A percentile compares a stretch with the other conserved stretches of the same genome.
Conservation (phyloP, 2,888 invertebrate species). For the Pimpla rufipes region DNA sequence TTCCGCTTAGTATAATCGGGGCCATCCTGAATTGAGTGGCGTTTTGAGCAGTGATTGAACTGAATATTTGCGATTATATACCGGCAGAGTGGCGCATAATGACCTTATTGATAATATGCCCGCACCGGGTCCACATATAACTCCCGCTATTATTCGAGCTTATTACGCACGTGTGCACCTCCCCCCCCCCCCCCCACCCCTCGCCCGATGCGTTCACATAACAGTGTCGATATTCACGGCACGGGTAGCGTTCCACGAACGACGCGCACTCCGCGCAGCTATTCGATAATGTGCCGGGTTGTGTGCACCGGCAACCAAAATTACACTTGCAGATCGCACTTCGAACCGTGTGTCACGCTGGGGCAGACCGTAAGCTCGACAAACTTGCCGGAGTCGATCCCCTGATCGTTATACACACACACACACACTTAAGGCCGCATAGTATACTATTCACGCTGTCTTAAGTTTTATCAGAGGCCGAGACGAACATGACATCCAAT, state of each 20-base stretch:
- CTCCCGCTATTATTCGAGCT: constrained; percentile 1
- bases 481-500: too few relatives aligned
- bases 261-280: constrained; percentile 5
- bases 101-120: constrained; percentile 3
- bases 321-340: constrained; percentile 28
- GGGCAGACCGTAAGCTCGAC: constrained; percentile 17
- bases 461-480: too few relatives aligned
- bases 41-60: neutral
- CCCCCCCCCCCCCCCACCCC: neutral
- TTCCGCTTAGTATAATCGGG: too few relatives aligned
- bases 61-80: neutral
- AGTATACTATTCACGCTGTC: neutral
- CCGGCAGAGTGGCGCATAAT: neutral
- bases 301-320: constrained; percentile 17
- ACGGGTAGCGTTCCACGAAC: neutral
- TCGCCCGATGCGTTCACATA: neutral
- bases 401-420: neutral
- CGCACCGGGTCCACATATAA: constrained; percentile 5
- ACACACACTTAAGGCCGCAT: neutral
- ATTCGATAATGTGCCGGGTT: constrained; percentile 4
- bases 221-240: constrained; percentile 10
- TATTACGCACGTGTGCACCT: constrained; percentile 14
- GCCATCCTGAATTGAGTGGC: neutral
- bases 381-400: constrained; percentile 8
- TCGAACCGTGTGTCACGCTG: constrained; percentile 16